Percentiles rank a stretch among this genome's conserved stretches.
phyloP scores from a whole-genome alignment of 2,888 invertebrate genomes.

The Drosophila niveifrons region DNA sequence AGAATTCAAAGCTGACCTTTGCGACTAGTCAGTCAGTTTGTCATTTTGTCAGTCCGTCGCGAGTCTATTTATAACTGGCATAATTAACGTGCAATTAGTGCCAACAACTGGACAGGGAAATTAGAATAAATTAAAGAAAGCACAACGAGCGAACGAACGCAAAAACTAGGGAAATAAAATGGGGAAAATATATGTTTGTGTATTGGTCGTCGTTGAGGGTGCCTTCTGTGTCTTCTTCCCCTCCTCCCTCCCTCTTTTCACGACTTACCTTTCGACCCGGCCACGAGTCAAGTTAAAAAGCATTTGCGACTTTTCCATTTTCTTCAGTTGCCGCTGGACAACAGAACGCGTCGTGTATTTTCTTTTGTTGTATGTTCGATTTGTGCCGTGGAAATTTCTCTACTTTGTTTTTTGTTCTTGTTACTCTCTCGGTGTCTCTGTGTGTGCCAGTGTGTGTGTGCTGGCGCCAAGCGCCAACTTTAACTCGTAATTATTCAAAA shows the following conservation, averaged over 20 bases:
- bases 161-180: neutral
- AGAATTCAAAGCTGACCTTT: slow-evolving; percentile 33
- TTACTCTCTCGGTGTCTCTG: neutral
- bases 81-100: slow-evolving; percentile 71
- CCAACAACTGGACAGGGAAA: slow-evolving; percentile 26
- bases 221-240: too few relatives aligned
- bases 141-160: too few relatives aligned
- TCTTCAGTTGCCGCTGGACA: slow-evolving; percentile 68
- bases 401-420: slow-evolving; percentile 5
- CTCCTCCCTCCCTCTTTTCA: neutral
- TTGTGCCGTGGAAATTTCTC: slow-evolving; percentile 6
- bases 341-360: slow-evolving; percentile 46
- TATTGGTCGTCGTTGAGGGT: neutral
- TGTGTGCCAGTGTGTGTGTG: slow-evolving; percentile 17
- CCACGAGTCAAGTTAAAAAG: slow-evolving; percentile 47
- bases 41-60: slow-evolving; percentile 9
- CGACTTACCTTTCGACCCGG: neutral
- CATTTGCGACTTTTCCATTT: slow-evolving; percentile 59
- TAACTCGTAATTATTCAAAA: slow-evolving; percentile 66
- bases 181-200: neutral
- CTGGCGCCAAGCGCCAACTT: slow-evolving; percentile 43
- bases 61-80: slow-evolving; percentile 60
- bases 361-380: slow-evolving; percentile 2
- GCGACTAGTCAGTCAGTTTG: neutral
- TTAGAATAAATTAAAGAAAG: slow-evolving; percentile 17